phyloP scores from a whole-genome alignment of 2,888 invertebrate species.

The Athalia circularis region DNA sequence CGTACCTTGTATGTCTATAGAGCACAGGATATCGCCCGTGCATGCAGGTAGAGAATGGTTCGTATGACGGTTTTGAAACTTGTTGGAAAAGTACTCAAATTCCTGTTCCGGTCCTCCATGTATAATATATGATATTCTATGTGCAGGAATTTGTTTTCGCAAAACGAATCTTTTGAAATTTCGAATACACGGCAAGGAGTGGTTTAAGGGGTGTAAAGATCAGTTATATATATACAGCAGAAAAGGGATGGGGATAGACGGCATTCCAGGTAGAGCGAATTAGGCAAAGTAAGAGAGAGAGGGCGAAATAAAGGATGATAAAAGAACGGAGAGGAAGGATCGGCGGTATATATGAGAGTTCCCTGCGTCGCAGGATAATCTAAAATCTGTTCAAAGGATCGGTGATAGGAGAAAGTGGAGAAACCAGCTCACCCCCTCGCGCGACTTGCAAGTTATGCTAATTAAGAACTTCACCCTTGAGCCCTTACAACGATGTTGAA shows the following conservation, averaged over 20 bases:
- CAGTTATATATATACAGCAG: background rate
- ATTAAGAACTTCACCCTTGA: constrained; percentile 20
- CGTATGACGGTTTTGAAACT: constrained; percentile 17
- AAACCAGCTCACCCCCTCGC: background rate
- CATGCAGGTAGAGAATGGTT: background rate
- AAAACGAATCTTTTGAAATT: constrained; percentile 39
- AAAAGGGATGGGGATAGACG: background rate
- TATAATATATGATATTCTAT: background rate
- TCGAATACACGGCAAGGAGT: constrained; percentile 17
- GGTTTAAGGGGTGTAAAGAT: background rate
- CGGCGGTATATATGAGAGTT: background rate
- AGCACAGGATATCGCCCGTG: background rate
- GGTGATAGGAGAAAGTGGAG: constrained; percentile 8
- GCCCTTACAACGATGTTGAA: constrained; percentile 1
- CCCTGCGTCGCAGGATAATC: constrained; percentile 17
- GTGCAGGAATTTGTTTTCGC: constrained; percentile 27
- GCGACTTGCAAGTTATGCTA: constrained; percentile 24
- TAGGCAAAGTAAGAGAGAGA: constrained; percentile 3
- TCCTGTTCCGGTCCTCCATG: background rate
- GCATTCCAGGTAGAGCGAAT: background rate
- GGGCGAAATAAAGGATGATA: constrained; percentile 6
- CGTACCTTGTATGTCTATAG: background rate
- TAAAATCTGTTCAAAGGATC: constrained; percentile 16
- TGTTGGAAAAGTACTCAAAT: constrained; percentile 25
- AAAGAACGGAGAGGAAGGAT: constrained; percentile 10